Percentiles rank a stretch among this genome's conserved stretches.
phyloP scores from a whole-genome alignment of 1,140 invertebrate species.

The Dolichoris vasculosae region DNA sequence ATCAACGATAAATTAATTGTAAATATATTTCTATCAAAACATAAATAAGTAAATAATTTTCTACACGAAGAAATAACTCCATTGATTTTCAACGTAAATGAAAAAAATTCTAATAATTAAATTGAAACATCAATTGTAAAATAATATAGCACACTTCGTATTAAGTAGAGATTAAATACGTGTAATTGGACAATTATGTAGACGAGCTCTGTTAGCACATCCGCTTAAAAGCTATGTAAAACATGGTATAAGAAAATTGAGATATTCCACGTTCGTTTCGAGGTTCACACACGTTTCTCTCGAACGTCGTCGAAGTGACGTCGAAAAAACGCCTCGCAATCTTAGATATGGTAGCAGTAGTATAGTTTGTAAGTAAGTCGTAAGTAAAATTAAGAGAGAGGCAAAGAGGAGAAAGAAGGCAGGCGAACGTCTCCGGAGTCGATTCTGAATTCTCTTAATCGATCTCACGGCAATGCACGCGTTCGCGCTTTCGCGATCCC shows the following conservation, averaged over 20 bases:
- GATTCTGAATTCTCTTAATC: conserved; percentile 23
- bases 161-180: neutral
- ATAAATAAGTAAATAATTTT: no score
- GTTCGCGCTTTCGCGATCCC: conserved; percentile 13
- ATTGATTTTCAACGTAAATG: no score
- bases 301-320: neutral
- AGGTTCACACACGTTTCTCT: neutral
- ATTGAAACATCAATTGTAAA: no score
- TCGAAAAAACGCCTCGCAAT: neutral
- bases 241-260: neutral
- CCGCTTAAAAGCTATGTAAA: neutral
- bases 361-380: neutral
- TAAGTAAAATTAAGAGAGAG: neutral
- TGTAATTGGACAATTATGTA: neutral
- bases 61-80: no score
- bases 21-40: no score
- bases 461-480: conserved; percentile 22
- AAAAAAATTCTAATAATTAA: no score
- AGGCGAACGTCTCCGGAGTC: neutral
- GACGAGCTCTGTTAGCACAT: neutral
- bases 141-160: no score
- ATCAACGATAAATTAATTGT: no score
- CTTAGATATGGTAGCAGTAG: neutral
- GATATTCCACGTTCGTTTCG: neutral
- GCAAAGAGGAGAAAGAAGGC: neutral